These are phyloP conservation scores for Leptocoma aspasia DNA, from an alignment of 2,113 vertebrate genomes.

Conservation along the genomic window DNA sequence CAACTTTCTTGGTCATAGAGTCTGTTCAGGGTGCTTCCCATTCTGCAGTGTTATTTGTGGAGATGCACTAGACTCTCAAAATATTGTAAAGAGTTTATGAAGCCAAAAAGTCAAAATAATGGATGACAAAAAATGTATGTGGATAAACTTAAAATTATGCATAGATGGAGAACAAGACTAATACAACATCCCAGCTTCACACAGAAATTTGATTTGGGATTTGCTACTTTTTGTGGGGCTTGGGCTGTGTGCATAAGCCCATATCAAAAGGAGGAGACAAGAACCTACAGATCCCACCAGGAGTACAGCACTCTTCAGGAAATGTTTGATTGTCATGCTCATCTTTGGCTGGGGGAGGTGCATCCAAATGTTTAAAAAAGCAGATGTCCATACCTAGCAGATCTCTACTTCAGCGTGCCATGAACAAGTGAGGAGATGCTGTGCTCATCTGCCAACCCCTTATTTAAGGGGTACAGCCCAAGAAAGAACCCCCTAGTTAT, in stretches of 20 bases:
- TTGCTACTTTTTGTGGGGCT: neutral
- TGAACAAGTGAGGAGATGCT: neutral
- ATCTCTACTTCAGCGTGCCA: neutral
- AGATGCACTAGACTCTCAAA: neutral
- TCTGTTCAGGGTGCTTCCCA: neutral
- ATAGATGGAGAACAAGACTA: neutral
- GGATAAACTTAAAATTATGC: neutral
- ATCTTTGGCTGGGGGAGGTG: neutral
- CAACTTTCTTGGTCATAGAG: neutral
- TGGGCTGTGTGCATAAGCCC: neutral
- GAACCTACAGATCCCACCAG: neutral
- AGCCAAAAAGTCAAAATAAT: neutral
- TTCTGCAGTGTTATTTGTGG: neutral
- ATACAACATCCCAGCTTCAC: neutral
- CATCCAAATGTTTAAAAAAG: neutral
- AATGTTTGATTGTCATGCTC: neutral
- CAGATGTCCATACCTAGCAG: neutral
- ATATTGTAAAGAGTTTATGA: neutral
- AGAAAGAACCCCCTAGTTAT: neutral
- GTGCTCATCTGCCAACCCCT: neutral
- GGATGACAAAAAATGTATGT: neutral
- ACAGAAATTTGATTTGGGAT: neutral
- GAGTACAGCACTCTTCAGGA: neutral
- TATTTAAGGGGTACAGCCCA: neutral
- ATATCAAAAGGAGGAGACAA: fast-evolving